Base-by-base conservation (phyloP, 1,140 invertebrate species). In the Drosophila watanabei region DNA sequence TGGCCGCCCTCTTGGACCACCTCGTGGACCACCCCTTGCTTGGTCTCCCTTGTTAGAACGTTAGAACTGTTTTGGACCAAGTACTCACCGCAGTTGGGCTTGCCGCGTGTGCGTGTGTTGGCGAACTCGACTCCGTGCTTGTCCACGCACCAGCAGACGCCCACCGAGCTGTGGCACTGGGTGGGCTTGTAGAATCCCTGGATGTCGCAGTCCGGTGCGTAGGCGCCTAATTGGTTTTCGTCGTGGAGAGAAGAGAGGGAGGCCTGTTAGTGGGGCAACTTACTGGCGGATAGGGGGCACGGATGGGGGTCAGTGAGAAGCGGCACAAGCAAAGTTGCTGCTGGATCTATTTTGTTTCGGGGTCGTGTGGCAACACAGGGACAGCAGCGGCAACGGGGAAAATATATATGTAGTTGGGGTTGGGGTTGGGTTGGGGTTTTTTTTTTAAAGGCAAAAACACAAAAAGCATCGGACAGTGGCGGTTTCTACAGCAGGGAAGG, bases 131-230 rank as follows among this genome's bases (percentile, higher is more conserved):
- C 97, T 33, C 98, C 98, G 93, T 98, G 98, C 87, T 97, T 96
- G 94, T 98, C 97, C 49, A 98, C 97, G 94, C 98, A 98, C 98
- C 98, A 98, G 93, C 98, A 98, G 82, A 97, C 95, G 51, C 96
- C 96, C 13, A 97, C 96, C 43, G 96, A 95, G 71, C 95, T 95
- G 94, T 98, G 97, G 93, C 98, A 98, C 91, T 98, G 98, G 61
- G 96, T 96, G 65, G 97, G 95, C 71, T 96, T 95, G 93, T 97
- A 98, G 94, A 96, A 98, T 45, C 98, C 98, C 93, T 97, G 95
- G 41, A 95, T 95, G 94, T 98, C 97, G 94, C 98, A 98, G 79
- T 96, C 95, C 37, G 98, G 97, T 79, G 97, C 95, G 93, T 97
- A 97, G 45, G 95, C 95, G 57, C 96, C 96, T 96, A 93, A 75